These are phyloP conservation scores for Dione vanillae DNA, from an alignment of 2,888 invertebrate genomes.

Conservation along the genomic window DNA sequence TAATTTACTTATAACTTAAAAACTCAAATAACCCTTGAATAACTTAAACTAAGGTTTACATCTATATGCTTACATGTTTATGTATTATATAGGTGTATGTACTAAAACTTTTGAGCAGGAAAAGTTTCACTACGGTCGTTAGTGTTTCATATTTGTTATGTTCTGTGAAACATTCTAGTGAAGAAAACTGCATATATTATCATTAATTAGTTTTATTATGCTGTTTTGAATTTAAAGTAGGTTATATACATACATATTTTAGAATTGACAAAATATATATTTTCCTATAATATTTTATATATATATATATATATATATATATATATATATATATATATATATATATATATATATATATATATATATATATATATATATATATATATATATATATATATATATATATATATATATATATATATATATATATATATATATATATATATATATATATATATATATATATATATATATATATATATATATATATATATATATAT, in stretches of 20 bases:
- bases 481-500: no score
- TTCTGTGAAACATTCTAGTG: slow-evolving; percentile 1
- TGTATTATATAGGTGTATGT: neutral
- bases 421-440: no score
- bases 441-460: no score
- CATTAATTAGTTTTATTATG: slow-evolving; percentile 12
- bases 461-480: no score
- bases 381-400: no score
- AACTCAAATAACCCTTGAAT: slow-evolving; percentile 11
- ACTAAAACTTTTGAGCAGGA: slow-evolving; percentile 27
- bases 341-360: no score
- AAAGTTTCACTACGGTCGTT: slow-evolving; percentile 31
- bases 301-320: no score
- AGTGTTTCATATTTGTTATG: slow-evolving; percentile 25
- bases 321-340: no score
- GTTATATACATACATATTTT: no score
- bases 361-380: no score
- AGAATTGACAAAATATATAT: no score
- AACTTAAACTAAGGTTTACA: slow-evolving; percentile 8
- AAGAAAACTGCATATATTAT: slow-evolving; percentile 19
- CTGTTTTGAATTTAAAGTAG: neutral
- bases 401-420: no score
- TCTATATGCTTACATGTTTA: neutral
- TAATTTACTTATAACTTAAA: neutral
- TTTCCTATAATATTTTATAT: neutral